A percentile compares a stretch with the other conserved stretches of the same genome.
Conservation (phyloP, 2,888 invertebrate species). For the Epistrophella euchroma region DNA sequence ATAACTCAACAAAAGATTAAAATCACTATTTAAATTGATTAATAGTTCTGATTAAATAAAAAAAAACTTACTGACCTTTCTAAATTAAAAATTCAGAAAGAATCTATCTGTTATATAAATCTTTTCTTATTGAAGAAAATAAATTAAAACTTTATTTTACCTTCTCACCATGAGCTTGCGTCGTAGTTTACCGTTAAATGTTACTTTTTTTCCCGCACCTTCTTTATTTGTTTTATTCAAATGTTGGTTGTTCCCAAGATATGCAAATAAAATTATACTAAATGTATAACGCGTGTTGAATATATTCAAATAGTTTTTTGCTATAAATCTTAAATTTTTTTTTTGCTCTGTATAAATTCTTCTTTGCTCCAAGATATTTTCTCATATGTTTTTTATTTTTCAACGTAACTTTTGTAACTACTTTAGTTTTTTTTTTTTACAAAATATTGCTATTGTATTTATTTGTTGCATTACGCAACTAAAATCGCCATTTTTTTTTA, state of each 20-base stretch:
- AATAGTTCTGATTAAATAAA: not conserved
- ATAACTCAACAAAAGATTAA: not conserved
- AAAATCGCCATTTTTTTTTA: slow-evolving; percentile 2
- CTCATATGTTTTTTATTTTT: not conserved
- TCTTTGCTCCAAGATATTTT: slow-evolving; percentile 1
- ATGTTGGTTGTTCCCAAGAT: slow-evolving; percentile 4
- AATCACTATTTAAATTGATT: not conserved
- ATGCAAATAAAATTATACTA: slow-evolving; percentile 9
- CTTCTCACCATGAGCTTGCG: not conserved
- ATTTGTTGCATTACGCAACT: slow-evolving; percentile 28
- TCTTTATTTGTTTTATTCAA: not conserved
- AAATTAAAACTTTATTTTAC: not conserved
- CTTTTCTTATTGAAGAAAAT: not conserved
- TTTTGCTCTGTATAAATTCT: not conserved
- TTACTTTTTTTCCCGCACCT: not conserved
- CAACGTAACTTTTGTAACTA: not conserved
- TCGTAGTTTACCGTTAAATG: not conserved
- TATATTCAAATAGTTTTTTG: slow-evolving; percentile 10
- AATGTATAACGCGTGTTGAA: slow-evolving; percentile 9
- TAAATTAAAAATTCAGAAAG: slow-evolving; percentile 1
- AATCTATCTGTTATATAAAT: slow-evolving; percentile 10
- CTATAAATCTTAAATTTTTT: slow-evolving; percentile 3
- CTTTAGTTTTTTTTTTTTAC: not conserved
- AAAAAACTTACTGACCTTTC: not conserved
- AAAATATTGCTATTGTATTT: not conserved